Conservation (phyloP, 2,113 vertebrate species). For the Eolophus roseicapilla region DNA sequence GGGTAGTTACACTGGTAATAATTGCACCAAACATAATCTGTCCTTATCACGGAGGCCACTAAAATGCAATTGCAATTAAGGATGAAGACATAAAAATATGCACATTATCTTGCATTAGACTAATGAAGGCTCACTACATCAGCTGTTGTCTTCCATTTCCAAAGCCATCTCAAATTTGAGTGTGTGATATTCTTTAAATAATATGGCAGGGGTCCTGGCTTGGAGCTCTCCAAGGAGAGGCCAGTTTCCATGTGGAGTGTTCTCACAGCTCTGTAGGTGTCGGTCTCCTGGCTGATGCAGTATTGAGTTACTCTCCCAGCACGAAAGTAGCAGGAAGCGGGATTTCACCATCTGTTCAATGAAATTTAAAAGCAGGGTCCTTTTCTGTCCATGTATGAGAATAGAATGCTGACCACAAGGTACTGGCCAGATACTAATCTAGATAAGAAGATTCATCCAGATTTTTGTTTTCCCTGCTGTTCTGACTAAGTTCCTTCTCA, state of each 20-base stretch:
- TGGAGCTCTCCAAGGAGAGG: constrained; percentile 26
- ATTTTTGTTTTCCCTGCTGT: neutral
- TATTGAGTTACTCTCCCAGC: constrained; percentile 44
- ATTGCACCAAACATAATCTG: neutral
- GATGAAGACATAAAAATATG: constrained; percentile 9
- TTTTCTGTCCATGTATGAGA: neutral
- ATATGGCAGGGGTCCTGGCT: neutral
- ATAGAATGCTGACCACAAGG: neutral
- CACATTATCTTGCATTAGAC: neutral
- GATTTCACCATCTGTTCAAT: constrained; percentile 58
- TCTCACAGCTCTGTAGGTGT: constrained; percentile 39
- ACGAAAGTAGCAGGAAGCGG: constrained; percentile 40
- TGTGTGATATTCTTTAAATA: neutral
- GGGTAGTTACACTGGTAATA: neutral
- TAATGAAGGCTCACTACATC: neutral
- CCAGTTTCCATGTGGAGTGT: neutral
- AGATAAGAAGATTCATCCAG: neutral
- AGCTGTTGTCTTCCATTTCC: neutral
- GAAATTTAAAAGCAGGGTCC: constrained; percentile 39
- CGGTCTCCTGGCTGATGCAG: constrained; percentile 39
- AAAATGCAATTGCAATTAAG: constrained; percentile 22
- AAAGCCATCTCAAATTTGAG: neutral
- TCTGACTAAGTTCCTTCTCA: neutral
- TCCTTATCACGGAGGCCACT: neutral
- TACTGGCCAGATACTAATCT: neutral